phyloP scores from a whole-genome alignment of 2,797 vertebrate species.

The Syngnathus acus region DNA sequence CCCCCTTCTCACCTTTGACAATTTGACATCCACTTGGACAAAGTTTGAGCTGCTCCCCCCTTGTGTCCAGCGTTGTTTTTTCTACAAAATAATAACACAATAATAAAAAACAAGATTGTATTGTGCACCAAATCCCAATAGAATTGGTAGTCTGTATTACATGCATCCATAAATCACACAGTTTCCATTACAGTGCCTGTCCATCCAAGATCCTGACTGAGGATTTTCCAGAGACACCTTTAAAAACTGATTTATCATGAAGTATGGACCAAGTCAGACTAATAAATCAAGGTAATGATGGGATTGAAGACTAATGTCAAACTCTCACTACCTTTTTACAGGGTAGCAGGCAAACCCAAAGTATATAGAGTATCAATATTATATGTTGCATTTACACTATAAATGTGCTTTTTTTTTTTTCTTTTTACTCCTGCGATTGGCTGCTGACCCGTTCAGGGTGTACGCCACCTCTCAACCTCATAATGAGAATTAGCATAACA shows the following conservation, averaged over 20 bases:
- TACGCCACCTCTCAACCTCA: no score
- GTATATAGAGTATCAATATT: not conserved
- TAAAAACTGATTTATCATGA: conserved; percentile 35
- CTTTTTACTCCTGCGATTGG: no score
- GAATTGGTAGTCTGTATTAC: conserved; percentile 26
- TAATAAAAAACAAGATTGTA: not conserved
- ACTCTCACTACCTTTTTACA: conserved; percentile 1
- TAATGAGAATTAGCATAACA: no score
- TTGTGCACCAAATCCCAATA: conserved; percentile 1
- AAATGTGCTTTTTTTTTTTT: no score
- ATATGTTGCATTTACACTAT: no score
- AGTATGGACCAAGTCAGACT: conserved; percentile 28
- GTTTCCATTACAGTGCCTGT: conserved; percentile 37
- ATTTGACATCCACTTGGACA: conserved; percentile 36
- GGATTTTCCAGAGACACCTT: conserved; percentile 35
- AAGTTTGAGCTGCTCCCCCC: conserved; percentile 19
- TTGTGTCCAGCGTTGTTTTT: conserved; percentile 13
- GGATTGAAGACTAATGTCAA: conserved; percentile 24
- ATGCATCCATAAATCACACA: conserved; percentile 33
- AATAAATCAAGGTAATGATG: conserved; percentile 36
- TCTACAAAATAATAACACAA: conserved; percentile 18
- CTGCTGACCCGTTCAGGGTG: no score
- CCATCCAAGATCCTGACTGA: conserved; percentile 29
- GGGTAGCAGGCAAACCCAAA: not conserved
- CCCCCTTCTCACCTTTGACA: conserved; percentile 43